Base-by-base conservation (phyloP, 2,888 invertebrate genomes). In the Cheilosia pagana region DNA sequence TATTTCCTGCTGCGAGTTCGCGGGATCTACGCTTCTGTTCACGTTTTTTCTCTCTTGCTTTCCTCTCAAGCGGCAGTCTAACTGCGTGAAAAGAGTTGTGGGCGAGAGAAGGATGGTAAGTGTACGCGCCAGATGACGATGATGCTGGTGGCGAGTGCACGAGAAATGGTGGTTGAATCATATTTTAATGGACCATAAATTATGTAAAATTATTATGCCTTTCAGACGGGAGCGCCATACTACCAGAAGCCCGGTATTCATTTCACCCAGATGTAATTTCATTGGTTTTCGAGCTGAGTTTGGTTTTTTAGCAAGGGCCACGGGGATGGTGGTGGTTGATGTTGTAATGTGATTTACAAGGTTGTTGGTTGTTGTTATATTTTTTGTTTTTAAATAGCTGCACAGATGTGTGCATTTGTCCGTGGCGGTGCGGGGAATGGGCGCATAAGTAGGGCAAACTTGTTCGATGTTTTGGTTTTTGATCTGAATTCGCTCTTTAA, bases 151-250 rank as follows among this genome's bases (percentile, higher is more conserved):
- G 23, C 67, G 60, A 70, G 39, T 67, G 39, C 60, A 55, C 70
- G 81, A 82, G 65, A 76, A 77, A 71, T 75, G 52, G 35, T 63
- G 63, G 41, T 63, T 68, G 78, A 57, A 76, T 63, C 76, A 76
- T 72, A 77, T 78, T 82, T 83, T 83, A 83, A 78, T 82, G 82
- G 82, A 82, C 72, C 78, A 83, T 83, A 83, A 83, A 83, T 83
- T 78, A 83, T 83, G 78, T 57, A 79, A 79, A 83, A 83, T 79
- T 79, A 79, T 79, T 74, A 65, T 79, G 78, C 72, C 45, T 68
- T 68, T 53, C 72, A 53, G 41, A 48, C 50, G 39, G 41, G 55
- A 45, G 21, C 12, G 14, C 21, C 41, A 28, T 43, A 28, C 25
- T 25, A 14, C 14, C 21, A 52, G 72, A 62, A 60, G 50, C 21